These are phyloP conservation scores for Monochamus alternatus DNA, from an alignment of 2,888 invertebrate species.

Conservation along the genomic window DNA sequence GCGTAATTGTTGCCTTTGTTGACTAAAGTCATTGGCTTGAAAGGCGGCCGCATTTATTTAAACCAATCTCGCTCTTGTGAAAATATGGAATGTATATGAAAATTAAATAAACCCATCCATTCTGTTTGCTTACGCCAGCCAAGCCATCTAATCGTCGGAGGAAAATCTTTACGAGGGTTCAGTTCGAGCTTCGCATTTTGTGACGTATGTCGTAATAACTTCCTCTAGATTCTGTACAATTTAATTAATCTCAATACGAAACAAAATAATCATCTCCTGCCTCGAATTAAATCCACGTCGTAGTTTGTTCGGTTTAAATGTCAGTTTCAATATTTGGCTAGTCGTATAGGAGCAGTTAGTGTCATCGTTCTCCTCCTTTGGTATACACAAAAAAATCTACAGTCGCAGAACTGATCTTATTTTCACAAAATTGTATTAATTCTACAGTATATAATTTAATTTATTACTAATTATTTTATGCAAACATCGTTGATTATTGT, in stretches of 20 bases:
- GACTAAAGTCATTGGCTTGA: neutral
- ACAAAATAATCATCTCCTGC: neutral
- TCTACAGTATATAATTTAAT: too few relatives aligned
- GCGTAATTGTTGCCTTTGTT: too few relatives aligned
- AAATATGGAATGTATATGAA: neutral
- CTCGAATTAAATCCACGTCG: neutral
- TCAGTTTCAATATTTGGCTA: slow-evolving; percentile 42
- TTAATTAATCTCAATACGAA: neutral
- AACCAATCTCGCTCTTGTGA: neutral
- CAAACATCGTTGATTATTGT: too few relatives aligned
- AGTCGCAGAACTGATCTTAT: too few relatives aligned
- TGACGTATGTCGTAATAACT: neutral
- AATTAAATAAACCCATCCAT: neutral
- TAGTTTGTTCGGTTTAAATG: slow-evolving; percentile 35
- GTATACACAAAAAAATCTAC: too few relatives aligned
- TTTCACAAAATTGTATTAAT: too few relatives aligned
- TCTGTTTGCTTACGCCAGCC: neutral
- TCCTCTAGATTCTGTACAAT: neutral
- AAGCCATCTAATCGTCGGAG: neutral
- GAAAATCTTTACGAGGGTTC: neutral
- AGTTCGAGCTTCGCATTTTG: neutral
- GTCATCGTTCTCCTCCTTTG: too few relatives aligned
- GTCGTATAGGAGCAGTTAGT: too few relatives aligned
- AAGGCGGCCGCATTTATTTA: neutral
- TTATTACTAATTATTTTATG: too few relatives aligned